phyloP scores from a whole-genome alignment of 1,140 invertebrate species.

The Drosophila orosa region DNA sequence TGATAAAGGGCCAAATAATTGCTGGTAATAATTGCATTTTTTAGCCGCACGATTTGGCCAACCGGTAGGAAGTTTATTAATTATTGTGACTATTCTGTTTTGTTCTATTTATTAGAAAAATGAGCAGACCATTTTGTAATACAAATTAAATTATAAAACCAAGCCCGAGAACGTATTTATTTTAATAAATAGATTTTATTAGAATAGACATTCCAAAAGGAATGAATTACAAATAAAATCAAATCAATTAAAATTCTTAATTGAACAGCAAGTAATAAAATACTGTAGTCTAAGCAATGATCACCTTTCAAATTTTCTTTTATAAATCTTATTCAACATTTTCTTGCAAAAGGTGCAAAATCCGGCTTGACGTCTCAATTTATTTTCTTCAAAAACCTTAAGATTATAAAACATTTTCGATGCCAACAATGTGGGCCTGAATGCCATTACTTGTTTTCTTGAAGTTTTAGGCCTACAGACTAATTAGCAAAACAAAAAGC shows the following conservation, averaged over 20 bases:
- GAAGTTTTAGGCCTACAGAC: conserved; percentile 1
- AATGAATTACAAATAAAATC: too few relatives aligned
- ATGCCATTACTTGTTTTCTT: conserved; percentile 6
- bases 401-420: not conserved
- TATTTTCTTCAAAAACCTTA: not conserved
- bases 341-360: not conserved
- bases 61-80: not conserved
- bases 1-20: conserved; percentile 34
- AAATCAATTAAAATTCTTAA: not conserved
- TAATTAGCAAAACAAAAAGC: conserved; percentile 33
- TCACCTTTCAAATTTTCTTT: not conserved
- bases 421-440: not conserved
- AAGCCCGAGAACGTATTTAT: not conserved
- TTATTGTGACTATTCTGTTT: not conserved
- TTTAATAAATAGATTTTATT: not conserved
- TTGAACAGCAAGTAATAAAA: not conserved
- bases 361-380: not conserved
- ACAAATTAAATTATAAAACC: not conserved
- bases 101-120: not conserved
- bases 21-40: conserved; percentile 39
- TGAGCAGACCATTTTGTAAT: not conserved
- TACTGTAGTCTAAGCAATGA: not conserved
- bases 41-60: not conserved
- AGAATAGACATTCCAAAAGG: too few relatives aligned
- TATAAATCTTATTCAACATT: not conserved